phyloP scores from a whole-genome alignment of 2,888 invertebrate genomes.

The Escarpia spicata region DNA sequence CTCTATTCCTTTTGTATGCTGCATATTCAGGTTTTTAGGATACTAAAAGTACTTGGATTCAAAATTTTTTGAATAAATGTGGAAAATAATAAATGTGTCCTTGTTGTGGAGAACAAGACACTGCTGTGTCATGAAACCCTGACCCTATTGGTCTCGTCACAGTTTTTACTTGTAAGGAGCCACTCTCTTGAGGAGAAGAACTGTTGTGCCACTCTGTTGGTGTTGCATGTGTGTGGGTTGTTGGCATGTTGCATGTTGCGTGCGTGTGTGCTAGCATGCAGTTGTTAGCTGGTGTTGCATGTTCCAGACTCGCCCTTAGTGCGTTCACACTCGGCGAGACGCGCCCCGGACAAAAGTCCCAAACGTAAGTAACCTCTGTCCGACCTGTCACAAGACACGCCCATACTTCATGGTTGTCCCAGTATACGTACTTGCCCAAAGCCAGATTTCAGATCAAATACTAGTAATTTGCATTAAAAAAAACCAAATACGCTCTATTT shows the following conservation, averaged over 20 bases:
- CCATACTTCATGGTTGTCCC: neutral
- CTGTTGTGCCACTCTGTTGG: neutral
- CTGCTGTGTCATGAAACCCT: neutral
- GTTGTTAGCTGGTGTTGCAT: conserved; percentile 7
- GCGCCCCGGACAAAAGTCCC: neutral
- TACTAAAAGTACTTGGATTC: neutral
- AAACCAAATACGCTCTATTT: no score
- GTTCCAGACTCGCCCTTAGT: neutral
- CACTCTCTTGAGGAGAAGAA: neutral
- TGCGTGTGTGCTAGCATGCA: neutral
- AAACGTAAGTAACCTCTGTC: conserved; percentile 2
- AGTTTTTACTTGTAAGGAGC: neutral
- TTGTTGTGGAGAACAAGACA: neutral
- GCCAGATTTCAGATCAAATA: no score
- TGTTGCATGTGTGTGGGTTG: neutral
- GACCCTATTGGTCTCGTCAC: neutral
- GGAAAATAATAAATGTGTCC: no score
- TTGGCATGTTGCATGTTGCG: neutral
- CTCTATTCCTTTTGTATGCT: no score
- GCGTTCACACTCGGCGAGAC: neutral
- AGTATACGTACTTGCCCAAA: neutral
- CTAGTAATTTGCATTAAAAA: no score
- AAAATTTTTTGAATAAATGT: neutral
- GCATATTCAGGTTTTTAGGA: no score
- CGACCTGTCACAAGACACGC: neutral